phyloP scores from a whole-genome alignment of 2,888 invertebrate genomes.

The Leptinotarsa juncta region DNA sequence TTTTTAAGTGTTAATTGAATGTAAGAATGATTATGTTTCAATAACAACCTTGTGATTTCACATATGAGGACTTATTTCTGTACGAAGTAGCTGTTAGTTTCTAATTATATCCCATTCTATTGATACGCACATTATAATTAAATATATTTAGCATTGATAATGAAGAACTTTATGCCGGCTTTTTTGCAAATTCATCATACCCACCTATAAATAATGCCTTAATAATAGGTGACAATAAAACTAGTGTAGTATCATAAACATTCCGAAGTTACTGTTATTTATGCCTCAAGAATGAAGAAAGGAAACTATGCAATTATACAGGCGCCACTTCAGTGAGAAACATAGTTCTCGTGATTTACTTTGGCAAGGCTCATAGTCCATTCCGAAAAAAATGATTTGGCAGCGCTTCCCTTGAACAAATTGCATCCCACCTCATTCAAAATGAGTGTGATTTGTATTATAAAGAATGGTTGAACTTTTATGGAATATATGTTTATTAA shows the following conservation, averaged over 20 bases:
- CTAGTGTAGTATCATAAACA: neutral
- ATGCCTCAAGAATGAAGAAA: neutral
- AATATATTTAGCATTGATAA: slow-evolving; percentile 21
- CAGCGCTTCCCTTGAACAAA: too few species aligned
- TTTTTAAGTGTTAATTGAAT: neutral
- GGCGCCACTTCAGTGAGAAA: neutral
- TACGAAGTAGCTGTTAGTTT: neutral
- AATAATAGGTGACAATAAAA: slow-evolving; percentile 15
- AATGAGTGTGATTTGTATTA: too few species aligned
- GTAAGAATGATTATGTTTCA: neutral
- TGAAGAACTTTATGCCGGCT: slow-evolving; percentile 13
- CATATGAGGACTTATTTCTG: slow-evolving; percentile 16
- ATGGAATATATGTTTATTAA: too few species aligned
- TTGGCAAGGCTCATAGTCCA: neutral
- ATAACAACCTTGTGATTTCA: slow-evolving; percentile 11
- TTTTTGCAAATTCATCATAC: slow-evolving; percentile 18
- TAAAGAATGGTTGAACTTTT: too few species aligned
- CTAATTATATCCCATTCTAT: slow-evolving; percentile 21
- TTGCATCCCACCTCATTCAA: too few species aligned
- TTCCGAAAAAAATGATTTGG: too few species aligned
- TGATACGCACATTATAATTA: slow-evolving; percentile 22
- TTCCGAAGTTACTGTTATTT: slow-evolving; percentile 2
- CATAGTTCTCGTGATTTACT: neutral
- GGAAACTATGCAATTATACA: neutral
- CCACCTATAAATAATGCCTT: slow-evolving; percentile 16